Conservation (phyloP, 2,797 vertebrate species). For the Sebastes steindachneri region DNA sequence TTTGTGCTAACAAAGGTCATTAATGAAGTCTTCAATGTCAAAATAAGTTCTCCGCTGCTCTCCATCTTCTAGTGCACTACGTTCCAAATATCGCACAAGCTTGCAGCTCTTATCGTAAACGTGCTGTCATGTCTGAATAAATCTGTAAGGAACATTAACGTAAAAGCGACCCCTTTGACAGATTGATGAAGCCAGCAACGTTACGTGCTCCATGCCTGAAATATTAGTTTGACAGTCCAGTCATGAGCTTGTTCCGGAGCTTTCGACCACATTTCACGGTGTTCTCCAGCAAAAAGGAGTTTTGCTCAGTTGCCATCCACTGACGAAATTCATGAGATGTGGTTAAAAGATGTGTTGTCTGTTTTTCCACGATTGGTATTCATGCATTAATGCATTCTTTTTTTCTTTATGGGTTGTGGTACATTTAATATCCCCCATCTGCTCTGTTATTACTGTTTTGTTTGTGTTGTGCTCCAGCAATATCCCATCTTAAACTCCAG, state of each 20-base stretch:
- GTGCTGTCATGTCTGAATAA: no score
- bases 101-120: no score
- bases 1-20: not conserved
- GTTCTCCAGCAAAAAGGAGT: not conserved
- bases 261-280: no score
- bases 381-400: not conserved
- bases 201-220: no score
- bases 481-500: not conserved
- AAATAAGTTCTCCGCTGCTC: no score
- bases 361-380: not conserved
- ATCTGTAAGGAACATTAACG: no score
- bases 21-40: not conserved
- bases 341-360: not conserved
- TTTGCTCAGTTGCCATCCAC: not conserved
- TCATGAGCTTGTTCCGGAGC: no score
- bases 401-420: not conserved
- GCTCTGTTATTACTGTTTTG: not conserved
- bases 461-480: constrained; percentile 5
- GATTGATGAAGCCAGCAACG: not conserved
- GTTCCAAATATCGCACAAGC: no score
- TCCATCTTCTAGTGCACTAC: no score
- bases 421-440: constrained; percentile 8
- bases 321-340: not conserved
- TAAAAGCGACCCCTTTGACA: not conserved
- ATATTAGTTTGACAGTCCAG: no score